Conservation (phyloP, 2,113 vertebrate species). For the Alligator mississippiensis region DNA sequence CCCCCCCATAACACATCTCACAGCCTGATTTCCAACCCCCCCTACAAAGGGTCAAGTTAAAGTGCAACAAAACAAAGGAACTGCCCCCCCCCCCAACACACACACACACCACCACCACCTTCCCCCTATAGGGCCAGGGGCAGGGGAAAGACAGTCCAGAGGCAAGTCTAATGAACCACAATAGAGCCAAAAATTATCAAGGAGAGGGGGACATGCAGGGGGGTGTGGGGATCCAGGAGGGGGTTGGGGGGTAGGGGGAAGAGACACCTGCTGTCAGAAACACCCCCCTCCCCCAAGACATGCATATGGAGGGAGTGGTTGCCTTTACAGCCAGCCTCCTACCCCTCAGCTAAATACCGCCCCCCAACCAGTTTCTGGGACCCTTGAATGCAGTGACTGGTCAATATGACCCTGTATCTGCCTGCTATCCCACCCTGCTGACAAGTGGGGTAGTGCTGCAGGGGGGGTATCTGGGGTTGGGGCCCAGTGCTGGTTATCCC, state of each 20-base stretch:
- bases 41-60: not conserved
- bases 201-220: too few relatives aligned
- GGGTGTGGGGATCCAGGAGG: too few relatives aligned
- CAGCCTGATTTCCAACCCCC: not conserved
- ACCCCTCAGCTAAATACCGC: not conserved
- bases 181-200: too few relatives aligned
- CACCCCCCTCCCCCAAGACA: not conserved
- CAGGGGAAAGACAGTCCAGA: too few relatives aligned
- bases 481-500: not conserved
- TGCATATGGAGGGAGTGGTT: not conserved
- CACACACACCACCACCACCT: not conserved
- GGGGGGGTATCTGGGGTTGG: not conserved
- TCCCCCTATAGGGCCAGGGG: not conserved
- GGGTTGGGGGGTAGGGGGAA: too few relatives aligned
- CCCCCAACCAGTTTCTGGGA: not conserved
- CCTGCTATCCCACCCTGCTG: not conserved
- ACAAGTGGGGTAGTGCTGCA: not conserved
- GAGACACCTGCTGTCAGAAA: too few relatives aligned
- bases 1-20: not conserved
- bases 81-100: too few relatives aligned
- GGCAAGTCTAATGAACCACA: too few relatives aligned
- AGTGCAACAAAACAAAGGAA: not conserved
- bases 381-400: not conserved
- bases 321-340: too few relatives aligned
- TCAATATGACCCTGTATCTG: conserved; percentile 5